Evolutionary conservation across 2,888 invertebrate species (phyloP).

Genomic region (Hirtodrosophila alboralis): DNA sequence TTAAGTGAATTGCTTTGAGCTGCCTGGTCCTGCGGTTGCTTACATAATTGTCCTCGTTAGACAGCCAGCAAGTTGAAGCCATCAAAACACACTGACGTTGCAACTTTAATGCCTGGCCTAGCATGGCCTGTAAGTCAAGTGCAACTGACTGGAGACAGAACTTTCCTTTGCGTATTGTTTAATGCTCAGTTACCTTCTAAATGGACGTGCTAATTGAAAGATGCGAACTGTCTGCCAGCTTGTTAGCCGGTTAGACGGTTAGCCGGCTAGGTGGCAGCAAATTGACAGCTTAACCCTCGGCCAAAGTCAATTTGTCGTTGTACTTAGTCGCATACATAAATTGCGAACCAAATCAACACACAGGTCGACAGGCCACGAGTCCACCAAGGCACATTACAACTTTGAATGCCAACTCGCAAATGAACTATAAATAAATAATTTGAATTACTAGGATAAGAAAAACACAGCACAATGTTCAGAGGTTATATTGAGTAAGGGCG

Average conservation of each 20-base stretch:
- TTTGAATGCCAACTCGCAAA: constrained; percentile 73
- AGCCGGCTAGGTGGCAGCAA: constrained; percentile 21
- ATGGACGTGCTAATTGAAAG: constrained; percentile 60
- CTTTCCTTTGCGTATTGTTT: constrained; percentile 36
- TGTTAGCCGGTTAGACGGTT: constrained; percentile 3
- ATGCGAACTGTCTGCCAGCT: constrained; percentile 30
- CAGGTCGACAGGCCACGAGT: constrained; percentile 14
- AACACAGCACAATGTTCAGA: constrained; percentile 11
- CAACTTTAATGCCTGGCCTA: constrained; percentile 43
- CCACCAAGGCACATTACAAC: constrained; percentile 52
- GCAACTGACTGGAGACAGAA: constrained; percentile 6
- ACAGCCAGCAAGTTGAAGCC: constrained; percentile 7
- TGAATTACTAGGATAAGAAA: constrained; percentile 57
- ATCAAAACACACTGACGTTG: constrained; percentile 23
- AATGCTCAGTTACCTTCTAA: constrained; percentile 46
- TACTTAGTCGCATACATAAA: constrained; percentile 53
- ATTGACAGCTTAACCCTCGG: constrained; percentile 31
- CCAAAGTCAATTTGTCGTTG: constrained; percentile 64
- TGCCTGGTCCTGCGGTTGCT: constrained; percentile 49
- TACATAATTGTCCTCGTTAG: constrained; percentile 64
- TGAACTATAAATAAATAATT: constrained; percentile 78
- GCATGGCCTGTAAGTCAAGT: constrained; percentile 5
- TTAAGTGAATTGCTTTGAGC: constrained; percentile 65
- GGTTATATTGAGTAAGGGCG: constrained; percentile 12
- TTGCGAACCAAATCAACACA: constrained; percentile 21